Base-by-base conservation (phyloP, 2,888 invertebrate species). In the Diabrotica balteata region DNA sequence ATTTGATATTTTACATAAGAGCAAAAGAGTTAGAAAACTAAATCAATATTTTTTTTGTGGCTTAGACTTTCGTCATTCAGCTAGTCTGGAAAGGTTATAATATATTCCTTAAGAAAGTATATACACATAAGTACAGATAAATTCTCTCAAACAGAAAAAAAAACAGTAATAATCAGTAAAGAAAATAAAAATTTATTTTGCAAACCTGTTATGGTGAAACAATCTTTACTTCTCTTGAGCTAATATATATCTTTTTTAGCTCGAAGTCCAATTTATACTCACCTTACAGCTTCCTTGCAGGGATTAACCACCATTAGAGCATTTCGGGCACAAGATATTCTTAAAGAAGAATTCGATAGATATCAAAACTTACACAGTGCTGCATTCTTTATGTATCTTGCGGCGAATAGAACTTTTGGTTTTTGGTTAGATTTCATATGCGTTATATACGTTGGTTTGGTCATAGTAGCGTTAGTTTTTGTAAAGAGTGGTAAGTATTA, bases 291-390 rank as follows among this genome's bases (percentile, higher is more conserved):
- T 59, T 90, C 91, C 0, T 85, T 94, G 17, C 89, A 92, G 81
- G 94, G 94, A 0, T 83, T 94, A 1, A 87, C 90, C 10, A 93
- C 93, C 0, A 91, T 94, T 22, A 85, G 93, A 74, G 91, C 93
- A 1, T 90, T 91, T 75, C 85, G 87, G 65, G 90, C 90, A 0
- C 88, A 91, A 80, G 82, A 86, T 17, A 86, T 88, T 7, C 86
- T 93, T 59, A 86, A 86, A 50, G 80, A 80, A 32, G 89, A 90
- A 76, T 90, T 90, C 75, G 89, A 90, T 76, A 83, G 84, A 17
- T 87, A 88, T 75, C 88, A 89, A 76, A 89, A 90, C 76, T 77
- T 86, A 0, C 92, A 94, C 78, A 90, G 91, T 0, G 89, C 93
- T 0, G 89, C 93, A 0, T 93, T 91, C 90, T 91, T 87, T 78